Base-by-base conservation (phyloP, 2,888 invertebrate species). In the Habrosyne pyritoides region DNA sequence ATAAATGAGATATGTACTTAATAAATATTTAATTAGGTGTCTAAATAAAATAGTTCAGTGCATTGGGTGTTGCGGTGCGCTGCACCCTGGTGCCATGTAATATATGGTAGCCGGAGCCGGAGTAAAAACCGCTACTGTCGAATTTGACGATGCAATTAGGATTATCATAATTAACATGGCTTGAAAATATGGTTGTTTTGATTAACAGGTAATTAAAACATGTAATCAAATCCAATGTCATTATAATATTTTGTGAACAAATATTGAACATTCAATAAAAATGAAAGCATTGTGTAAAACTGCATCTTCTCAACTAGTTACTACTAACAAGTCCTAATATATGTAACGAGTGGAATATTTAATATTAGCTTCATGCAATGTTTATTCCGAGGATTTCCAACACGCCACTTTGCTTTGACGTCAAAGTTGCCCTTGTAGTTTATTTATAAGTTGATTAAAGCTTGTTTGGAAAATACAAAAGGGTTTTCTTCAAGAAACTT, bases 21-120 rank as follows among this genome's bases (percentile, higher is more conserved):
- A 91, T 91, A 88, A 89, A 91, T 91, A 90, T 90, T 91, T 90
- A 91, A 91, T 91, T 91, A 89, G 89, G 88, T 89, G 86, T 86
- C 91, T 91, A 91, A 91, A 91, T 91, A 91, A 90, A 89, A 86
- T 87, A 86, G 76, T 65, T 73, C 73, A 67, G 69, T 69, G 78
- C 70, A 71, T 75, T 77, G 65, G 71, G 72, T 75, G 68, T 69
- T 91, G 87, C 69, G 89, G 89, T 84, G 71, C 69, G 56, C 63
- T 77, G 78, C 78, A 79, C 75, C 75, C 77, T 79, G 77, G 71
- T 74, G 69, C 74, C 70, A 75, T 85, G 85, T 84, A 83, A 84
- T 83, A 83, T 84, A 77, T 79, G 82, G 74, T 66, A 42, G 64
- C 60, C 64, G 67, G 69, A 42, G 64, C 60, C 63, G 67, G 70